These are phyloP conservation scores for Pygoscelis adeliae DNA, from an alignment of 2,113 vertebrate species.

Conservation along the genomic window DNA sequence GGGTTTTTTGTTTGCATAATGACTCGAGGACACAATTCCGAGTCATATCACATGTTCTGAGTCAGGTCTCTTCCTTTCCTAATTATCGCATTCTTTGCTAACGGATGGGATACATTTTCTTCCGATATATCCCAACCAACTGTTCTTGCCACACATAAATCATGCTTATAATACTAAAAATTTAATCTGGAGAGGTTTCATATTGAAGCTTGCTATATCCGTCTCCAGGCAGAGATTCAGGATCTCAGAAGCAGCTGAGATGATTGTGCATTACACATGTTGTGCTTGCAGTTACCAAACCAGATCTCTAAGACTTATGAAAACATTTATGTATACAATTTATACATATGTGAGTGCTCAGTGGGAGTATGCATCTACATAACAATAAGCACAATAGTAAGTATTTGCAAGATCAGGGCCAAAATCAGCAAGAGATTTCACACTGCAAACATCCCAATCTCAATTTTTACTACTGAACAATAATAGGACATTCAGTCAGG, in stretches of 20 bases:
- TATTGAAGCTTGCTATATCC: not conserved
- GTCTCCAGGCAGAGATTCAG: not conserved
- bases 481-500: not conserved
- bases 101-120: constrained; percentile 12
- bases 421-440: not conserved
- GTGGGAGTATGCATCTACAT: not conserved
- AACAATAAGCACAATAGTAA: not conserved
- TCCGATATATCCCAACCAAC: not conserved
- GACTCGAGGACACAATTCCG: constrained; percentile 37
- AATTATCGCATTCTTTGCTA: constrained; percentile 53
- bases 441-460: not conserved
- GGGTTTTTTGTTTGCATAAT: constrained; percentile 43
- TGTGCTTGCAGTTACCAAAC: not conserved
- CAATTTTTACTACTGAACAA: not conserved
- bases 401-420: not conserved
- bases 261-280: not conserved
- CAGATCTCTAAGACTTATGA: not conserved
- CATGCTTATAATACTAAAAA: not conserved
- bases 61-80: constrained; percentile 10
- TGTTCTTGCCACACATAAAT: constrained; percentile 12
- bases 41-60: not conserved
- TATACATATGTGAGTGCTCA: not conserved
- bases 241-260: not conserved
- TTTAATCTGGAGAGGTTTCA: not conserved
- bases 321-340: not conserved